These are phyloP conservation scores for Petrolisthes cinctipes DNA, from an alignment of 2,888 invertebrate genomes.

Conservation along the genomic window DNA sequence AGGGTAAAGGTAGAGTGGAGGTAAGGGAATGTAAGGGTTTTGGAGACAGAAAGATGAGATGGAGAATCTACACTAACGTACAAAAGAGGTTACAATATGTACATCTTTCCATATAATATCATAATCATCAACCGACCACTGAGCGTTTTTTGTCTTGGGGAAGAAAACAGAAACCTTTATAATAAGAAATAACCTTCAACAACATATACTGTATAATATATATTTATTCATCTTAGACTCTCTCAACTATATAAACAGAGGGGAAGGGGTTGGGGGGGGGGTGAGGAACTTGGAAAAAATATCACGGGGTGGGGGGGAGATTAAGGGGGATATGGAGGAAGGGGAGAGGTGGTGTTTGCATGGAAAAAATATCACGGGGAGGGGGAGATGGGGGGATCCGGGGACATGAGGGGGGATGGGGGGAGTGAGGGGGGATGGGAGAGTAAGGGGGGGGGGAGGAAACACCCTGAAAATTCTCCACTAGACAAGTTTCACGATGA, in stretches of 20 bases:
- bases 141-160: conserved; percentile 4
- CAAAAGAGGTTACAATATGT: background rate
- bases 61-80: background rate
- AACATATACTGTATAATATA: background rate
- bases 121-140: background rate
- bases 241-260: conserved; percentile 11
- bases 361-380: too few species aligned
- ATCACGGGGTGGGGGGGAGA: background rate
- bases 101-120: conserved; percentile 4
- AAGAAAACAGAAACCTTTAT: background rate
- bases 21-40: too few species aligned
- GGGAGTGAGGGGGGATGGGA: background rate
- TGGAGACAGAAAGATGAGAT: background rate
- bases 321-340: background rate
- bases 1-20: too few species aligned
- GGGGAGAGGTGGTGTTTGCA: background rate
- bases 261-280: background rate
- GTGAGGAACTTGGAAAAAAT: background rate
- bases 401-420: background rate
- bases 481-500: too few species aligned
- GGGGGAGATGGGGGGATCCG: too few species aligned
- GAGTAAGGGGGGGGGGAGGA: background rate
- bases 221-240: conserved; percentile 17
- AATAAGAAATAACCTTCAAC: background rate
- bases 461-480: background rate